Conservation (phyloP, 2,797 vertebrate species). For the Aselliscus stoliczkanus region DNA sequence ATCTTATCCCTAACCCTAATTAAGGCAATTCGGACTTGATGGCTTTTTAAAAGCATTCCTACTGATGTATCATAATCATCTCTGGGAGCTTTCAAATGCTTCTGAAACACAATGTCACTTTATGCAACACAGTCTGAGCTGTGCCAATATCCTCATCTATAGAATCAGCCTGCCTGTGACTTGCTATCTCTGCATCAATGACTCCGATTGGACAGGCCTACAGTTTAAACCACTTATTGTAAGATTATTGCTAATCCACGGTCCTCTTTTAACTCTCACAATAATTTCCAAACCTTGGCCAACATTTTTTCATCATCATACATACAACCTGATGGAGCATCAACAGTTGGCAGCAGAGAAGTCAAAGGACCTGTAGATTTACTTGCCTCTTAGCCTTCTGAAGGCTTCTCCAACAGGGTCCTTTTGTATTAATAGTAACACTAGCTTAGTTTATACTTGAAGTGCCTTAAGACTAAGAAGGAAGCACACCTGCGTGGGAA, state of each 20-base stretch:
- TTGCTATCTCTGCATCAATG: not conserved
- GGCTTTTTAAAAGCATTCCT: constrained; percentile 35
- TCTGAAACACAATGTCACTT: constrained; percentile 21
- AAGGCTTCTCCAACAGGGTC: not conserved
- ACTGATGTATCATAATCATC: not conserved
- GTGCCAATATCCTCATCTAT: constrained; percentile 19
- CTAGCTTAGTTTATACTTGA: not conserved
- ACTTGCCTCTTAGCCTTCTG: not conserved
- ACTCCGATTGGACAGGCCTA: not conserved
- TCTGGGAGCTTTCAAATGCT: constrained; percentile 22
- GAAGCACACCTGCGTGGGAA: not conserved
- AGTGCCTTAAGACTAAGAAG: not conserved
- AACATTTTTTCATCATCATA: constrained; percentile 39
- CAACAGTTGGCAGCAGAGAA: not conserved
- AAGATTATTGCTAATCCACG: constrained; percentile 54
- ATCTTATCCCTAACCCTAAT: constrained; percentile 3
- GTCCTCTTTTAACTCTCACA: constrained; percentile 50
- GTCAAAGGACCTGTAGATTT: not conserved
- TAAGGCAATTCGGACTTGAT: constrained; percentile 33
- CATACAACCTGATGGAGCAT: constrained; percentile 6
- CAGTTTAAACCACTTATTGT: constrained; percentile 25
- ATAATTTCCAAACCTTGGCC: constrained; percentile 51
- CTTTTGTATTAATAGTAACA: not conserved
- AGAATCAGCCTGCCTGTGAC: not conserved
- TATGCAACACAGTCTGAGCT: not conserved